Percentiles rank a stretch among this genome's conserved stretches.
These are phyloP conservation scores for Drosophila biarmipes DNA, from an alignment of 1,140 invertebrate species.

Conservation along the genomic window DNA sequence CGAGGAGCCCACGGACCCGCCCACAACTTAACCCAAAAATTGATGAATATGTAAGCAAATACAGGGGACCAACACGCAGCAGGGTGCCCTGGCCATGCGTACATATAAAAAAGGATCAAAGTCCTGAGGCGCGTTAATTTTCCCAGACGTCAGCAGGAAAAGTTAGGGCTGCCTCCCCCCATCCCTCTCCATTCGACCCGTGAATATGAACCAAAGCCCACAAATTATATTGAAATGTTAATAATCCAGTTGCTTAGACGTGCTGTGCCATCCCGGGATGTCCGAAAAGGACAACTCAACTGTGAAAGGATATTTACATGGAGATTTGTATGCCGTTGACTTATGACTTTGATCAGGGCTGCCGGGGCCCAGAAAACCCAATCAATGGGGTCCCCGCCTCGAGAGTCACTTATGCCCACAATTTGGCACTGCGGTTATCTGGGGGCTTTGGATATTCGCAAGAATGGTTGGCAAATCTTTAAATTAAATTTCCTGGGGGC, in stretches of 20 bases:
- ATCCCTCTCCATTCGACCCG: not conserved
- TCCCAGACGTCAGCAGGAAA: conserved; percentile 75
- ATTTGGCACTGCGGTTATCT: conserved; percentile 78
- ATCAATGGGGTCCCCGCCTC: conserved; percentile 43
- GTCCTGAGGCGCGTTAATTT: conserved; percentile 80
- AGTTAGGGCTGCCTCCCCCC: conserved; percentile 40
- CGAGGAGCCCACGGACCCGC: conserved; percentile 20
- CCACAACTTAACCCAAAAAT: conserved; percentile 80
- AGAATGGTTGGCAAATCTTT: conserved; percentile 59
- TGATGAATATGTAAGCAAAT: conserved; percentile 83
- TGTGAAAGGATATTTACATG: conserved; percentile 80
- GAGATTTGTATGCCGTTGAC: conserved; percentile 76
- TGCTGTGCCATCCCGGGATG: conserved; percentile 54
- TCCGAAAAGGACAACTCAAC: conserved; percentile 76
- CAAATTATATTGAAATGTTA: conserved; percentile 84
- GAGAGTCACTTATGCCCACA: conserved; percentile 81
- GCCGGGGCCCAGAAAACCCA: not conserved
- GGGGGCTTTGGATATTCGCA: conserved; percentile 26
- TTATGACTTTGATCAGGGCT: conserved; percentile 78
- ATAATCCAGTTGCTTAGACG: conserved; percentile 80
- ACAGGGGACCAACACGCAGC: conserved; percentile 62
- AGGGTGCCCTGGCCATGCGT: conserved; percentile 41
- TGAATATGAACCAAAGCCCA: conserved; percentile 52
- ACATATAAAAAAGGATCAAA: conserved; percentile 74
- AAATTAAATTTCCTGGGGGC: conserved; percentile 72